These are phyloP conservation scores for Salvelinus alpinus DNA, from an alignment of 2,113 vertebrate genomes.

Conservation along the genomic window DNA sequence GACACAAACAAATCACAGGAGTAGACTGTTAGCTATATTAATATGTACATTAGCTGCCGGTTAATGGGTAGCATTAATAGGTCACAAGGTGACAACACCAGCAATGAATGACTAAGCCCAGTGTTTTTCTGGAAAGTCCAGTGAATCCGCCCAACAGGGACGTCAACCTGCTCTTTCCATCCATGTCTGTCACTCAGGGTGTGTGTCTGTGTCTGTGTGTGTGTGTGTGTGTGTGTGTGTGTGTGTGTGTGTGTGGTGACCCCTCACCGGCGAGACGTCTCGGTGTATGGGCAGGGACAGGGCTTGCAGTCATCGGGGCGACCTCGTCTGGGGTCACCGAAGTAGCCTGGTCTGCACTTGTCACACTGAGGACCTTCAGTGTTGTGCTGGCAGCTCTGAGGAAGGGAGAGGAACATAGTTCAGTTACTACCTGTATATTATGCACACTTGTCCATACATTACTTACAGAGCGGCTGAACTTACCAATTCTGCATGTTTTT, in stretches of 20 bases:
- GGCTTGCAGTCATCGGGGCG: slow-evolving; percentile 87
- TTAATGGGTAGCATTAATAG: slow-evolving; percentile 31
- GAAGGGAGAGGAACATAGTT: slow-evolving; percentile 18
- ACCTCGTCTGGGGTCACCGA: slow-evolving; percentile 87
- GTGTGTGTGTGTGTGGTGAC: not conserved
- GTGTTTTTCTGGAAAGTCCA: not conserved
- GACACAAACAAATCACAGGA: not conserved
- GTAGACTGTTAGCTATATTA: slow-evolving; percentile 9
- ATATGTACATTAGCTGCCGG: not conserved
- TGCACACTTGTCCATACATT: no score
- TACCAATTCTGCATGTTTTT: no score
- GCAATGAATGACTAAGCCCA: slow-evolving; percentile 33
- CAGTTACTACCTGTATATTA: slow-evolving; percentile 6
- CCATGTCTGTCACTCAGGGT: not conserved
- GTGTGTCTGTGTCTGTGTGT: not conserved
- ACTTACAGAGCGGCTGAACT: no score
- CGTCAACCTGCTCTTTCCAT: not conserved
- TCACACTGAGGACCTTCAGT: slow-evolving; percentile 92
- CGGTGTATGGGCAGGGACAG: slow-evolving; percentile 91
- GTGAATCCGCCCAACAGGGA: slow-evolving; percentile 5
- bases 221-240: not conserved
- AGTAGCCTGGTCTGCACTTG: slow-evolving; percentile 89
- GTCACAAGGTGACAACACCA: not conserved
- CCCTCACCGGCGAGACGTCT: slow-evolving; percentile 76
- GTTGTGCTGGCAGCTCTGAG: slow-evolving; percentile 95